Conservation (phyloP, 2,888 invertebrate species). For the Tribolium freemani region DNA sequence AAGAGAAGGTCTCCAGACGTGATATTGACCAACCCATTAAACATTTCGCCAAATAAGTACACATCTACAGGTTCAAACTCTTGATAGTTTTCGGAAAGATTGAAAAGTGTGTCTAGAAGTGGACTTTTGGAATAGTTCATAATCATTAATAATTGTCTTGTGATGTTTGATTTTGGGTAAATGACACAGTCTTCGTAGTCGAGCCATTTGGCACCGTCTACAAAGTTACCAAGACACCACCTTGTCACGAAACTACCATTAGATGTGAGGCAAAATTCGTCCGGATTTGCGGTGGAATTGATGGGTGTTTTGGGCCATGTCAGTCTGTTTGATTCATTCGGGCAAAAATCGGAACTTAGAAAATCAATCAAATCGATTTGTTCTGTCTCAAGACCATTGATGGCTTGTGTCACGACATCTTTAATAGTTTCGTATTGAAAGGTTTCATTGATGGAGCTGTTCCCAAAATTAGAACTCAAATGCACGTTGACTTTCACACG, state of each 20-base stretch:
- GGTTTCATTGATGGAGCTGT: background rate
- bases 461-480: background rate
- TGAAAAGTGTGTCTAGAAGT: background rate
- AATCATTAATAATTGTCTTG: constrained; percentile 2
- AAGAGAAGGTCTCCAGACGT: background rate
- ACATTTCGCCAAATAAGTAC: background rate
- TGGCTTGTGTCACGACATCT: background rate
- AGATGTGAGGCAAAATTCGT: constrained; percentile 68
- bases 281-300: constrained; percentile 37
- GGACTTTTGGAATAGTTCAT: background rate
- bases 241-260: constrained; percentile 73
- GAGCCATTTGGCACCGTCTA: constrained; percentile 72
- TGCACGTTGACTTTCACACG: background rate
- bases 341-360: constrained; percentile 5
- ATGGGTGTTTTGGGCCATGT: constrained; percentile 50
- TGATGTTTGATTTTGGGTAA: constrained; percentile 14
- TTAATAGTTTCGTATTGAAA: background rate
- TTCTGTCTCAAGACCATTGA: background rate
- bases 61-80: constrained; percentile 14
- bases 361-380: background rate
- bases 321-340: constrained; percentile 5
- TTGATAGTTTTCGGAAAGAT: constrained; percentile 29
- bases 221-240: constrained; percentile 72
- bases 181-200: constrained; percentile 54
- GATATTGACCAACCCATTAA: background rate